These are phyloP conservation scores for Anguilla pacifica DNA, from an alignment of 2,797 vertebrate genomes.

Conservation along the genomic window DNA sequence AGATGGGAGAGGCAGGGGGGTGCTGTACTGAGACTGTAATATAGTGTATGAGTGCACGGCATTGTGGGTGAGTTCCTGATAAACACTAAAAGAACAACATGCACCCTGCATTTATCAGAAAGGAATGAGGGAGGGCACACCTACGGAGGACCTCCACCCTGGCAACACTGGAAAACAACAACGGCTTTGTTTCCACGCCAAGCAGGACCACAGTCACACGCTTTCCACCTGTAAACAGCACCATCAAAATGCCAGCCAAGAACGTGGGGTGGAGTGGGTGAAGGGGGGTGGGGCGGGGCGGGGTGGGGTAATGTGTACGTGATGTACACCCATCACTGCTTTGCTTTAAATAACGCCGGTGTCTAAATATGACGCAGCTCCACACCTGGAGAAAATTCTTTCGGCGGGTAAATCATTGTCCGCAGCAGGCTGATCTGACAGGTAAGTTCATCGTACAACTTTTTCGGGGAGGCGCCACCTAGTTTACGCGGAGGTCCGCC, in stretches of 20 bases:
- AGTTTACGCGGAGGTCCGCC: background rate
- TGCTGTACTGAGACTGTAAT: background rate
- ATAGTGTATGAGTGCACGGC: background rate
- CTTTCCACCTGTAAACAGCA: background rate
- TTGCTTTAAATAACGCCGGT: background rate
- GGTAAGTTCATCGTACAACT: background rate
- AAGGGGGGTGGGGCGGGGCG: background rate
- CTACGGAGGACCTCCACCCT: background rate
- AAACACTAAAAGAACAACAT: background rate
- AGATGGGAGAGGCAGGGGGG: background rate
- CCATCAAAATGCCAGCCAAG: background rate
- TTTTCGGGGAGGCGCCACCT: background rate
- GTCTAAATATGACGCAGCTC: background rate
- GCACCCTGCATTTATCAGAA: background rate
- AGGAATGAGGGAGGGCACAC: background rate
- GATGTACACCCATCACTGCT: background rate
- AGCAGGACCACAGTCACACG: background rate
- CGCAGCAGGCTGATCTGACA: background rate
- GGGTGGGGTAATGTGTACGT: background rate
- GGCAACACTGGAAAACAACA: background rate
- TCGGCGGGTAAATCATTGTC: background rate
- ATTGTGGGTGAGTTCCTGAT: background rate
- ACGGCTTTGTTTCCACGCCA: no score
- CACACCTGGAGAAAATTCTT: background rate
- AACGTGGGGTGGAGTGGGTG: background rate